Conservation (phyloP, 1,140 invertebrate genomes). For the Bombus balteatus region DNA sequence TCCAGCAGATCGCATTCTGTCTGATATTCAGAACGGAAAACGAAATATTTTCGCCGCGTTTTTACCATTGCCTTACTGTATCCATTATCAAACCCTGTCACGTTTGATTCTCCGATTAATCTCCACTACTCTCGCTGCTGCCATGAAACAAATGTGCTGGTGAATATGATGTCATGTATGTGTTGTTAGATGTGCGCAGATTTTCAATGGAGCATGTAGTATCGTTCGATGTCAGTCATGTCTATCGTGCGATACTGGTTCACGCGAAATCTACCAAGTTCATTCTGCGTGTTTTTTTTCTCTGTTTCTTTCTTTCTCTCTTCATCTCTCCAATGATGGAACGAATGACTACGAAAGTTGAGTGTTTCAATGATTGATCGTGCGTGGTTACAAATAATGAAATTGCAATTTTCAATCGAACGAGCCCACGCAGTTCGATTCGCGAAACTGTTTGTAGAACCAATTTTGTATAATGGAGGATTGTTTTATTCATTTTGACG, state of each 20-base stretch:
- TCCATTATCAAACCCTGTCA: slow-evolving; percentile 54
- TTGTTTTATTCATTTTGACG: neutral
- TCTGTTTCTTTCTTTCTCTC: neutral
- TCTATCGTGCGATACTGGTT: slow-evolving; percentile 23
- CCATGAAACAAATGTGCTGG: slow-evolving; percentile 63
- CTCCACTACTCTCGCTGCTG: slow-evolving; percentile 57
- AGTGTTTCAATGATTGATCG: neutral
- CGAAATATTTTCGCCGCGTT: slow-evolving; percentile 40
- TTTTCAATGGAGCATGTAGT: slow-evolving; percentile 74
- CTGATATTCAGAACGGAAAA: slow-evolving; percentile 28
- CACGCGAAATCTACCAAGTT: neutral
- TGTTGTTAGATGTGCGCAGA: slow-evolving; percentile 62
- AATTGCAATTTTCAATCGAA: neutral
- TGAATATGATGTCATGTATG: slow-evolving; percentile 64
- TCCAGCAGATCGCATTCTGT: slow-evolving; percentile 80
- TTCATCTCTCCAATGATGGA: neutral
- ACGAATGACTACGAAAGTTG: neutral
- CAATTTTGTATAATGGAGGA: neutral
- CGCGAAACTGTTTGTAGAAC: neutral
- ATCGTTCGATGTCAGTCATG: slow-evolving; percentile 64
- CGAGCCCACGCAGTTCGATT: neutral
- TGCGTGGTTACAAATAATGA: neutral
- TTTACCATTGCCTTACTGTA: slow-evolving; percentile 40
- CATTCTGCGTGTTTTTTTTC: neutral
- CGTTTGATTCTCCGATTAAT: slow-evolving; percentile 48